Evolutionary conservation across 2,797 vertebrate species (phyloP).

Genomic region (Alcedo quadribrachys): DNA sequence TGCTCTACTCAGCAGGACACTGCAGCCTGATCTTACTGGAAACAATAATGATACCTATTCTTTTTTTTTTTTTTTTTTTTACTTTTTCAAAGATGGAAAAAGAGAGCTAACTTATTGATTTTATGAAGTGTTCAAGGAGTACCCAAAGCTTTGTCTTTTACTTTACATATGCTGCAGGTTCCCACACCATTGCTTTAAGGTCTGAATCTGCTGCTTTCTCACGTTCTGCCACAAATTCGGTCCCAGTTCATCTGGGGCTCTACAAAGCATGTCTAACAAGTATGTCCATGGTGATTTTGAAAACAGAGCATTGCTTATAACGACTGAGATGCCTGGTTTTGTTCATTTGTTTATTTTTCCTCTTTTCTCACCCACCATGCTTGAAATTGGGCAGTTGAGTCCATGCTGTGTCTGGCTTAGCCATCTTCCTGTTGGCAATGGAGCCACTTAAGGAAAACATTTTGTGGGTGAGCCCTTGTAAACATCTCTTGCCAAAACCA

Average conservation of each 20-base stretch:
- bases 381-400: neutral
- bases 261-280: neutral
- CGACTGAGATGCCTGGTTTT: neutral
- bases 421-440: neutral
- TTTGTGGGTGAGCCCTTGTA: neutral
- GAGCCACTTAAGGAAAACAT: neutral
- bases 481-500: neutral
- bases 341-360: neutral
- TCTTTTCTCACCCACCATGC: neutral
- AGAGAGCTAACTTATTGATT: neutral
- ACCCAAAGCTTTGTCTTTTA: constrained; percentile 1
- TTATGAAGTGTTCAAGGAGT: neutral
- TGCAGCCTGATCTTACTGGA: neutral
- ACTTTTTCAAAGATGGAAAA: neutral
- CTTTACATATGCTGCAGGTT: neutral
- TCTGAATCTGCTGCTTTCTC: constrained; percentile 23
- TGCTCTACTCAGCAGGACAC: neutral
- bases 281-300: neutral
- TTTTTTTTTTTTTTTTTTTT: neutral
- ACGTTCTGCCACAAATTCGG: neutral
- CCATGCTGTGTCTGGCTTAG: constrained; percentile 4
- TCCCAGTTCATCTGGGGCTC: neutral
- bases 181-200: neutral
- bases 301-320: neutral
- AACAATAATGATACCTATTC: neutral